Conservation (phyloP, 1,140 invertebrate genomes). For the Aphaenogaster floridana region DNA sequence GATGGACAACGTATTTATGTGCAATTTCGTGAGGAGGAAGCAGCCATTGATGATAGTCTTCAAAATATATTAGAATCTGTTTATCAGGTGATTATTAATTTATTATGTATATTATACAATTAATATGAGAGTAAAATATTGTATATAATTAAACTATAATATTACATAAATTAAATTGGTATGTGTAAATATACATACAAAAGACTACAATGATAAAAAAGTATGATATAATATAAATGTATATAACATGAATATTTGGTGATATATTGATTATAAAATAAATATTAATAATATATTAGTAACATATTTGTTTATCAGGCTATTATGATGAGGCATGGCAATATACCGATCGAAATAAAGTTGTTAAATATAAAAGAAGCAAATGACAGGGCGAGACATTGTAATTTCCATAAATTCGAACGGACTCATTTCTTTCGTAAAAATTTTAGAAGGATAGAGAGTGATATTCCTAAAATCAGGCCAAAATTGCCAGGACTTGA, state of each 20-base stretch:
- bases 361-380: conserved; percentile 82
- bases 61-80: conserved; percentile 91
- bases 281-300: not conserved
- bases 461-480: conserved; percentile 14
- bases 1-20: conserved; percentile 89
- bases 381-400: conserved; percentile 1
- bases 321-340: conserved; percentile 90
- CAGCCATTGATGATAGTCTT: conserved; percentile 80
- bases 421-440: not conserved
- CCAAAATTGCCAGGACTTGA: conserved; percentile 87
- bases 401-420: not conserved
- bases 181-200: conserved; percentile 1
- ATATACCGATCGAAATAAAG: conserved; percentile 86
- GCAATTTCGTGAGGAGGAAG: conserved; percentile 6
- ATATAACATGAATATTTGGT: not conserved
- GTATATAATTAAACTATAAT: not conserved
- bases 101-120: not conserved
- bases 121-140: not conserved
- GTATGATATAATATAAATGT: not conserved
- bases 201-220: not conserved
- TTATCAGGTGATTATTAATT: conserved; percentile 88
- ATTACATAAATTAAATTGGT: not conserved
- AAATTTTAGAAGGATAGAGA: not conserved
- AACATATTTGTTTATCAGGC: conserved; percentile 76
- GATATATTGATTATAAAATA: not conserved